phyloP scores from a whole-genome alignment of 1,140 invertebrate species.

The Cylas formicarius region DNA sequence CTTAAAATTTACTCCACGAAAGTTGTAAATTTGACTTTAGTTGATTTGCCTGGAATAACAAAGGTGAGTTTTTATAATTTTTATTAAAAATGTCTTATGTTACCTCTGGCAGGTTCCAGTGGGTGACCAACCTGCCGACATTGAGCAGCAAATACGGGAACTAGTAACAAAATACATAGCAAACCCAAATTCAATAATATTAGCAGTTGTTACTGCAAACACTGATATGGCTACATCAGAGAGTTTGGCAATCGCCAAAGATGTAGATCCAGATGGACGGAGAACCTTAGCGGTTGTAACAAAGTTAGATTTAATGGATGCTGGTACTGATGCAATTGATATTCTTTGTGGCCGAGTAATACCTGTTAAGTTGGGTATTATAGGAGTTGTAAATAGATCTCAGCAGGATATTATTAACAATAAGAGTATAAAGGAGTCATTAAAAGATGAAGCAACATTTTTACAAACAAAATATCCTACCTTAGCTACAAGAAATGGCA shows the following conservation, averaged over 20 bases:
- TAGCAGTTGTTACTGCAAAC: conserved; percentile 91
- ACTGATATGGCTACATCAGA: conserved; percentile 97
- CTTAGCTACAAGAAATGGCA: conserved; percentile 91
- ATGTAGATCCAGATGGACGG: conserved; percentile 91
- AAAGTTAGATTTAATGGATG: conserved; percentile 99
- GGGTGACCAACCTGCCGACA: conserved; percentile 86
- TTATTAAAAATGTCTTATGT: conserved; percentile 3
- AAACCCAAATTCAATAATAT: conserved; percentile 87
- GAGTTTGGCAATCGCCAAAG: conserved; percentile 87
- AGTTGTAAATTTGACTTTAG: conserved; percentile 94
- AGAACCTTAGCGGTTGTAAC: conserved; percentile 96
- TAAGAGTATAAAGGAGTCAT: conserved; percentile 76
- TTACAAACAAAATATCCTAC: conserved; percentile 96
- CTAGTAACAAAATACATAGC: conserved; percentile 77
- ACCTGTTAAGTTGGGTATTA: conserved; percentile 96
- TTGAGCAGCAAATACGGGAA: conserved; percentile 76
- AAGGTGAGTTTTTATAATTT: conserved; percentile 57
- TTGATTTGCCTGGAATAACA: conserved; percentile 97
- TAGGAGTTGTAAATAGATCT: conserved; percentile 96
- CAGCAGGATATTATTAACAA: conserved; percentile 96
- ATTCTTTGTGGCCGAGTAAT: conserved; percentile 95
- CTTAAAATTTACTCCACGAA: conserved; percentile 90
- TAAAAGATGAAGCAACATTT: conserved; percentile 92
- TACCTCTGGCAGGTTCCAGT: conserved; percentile 62
- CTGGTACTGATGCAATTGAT: conserved; percentile 97